Evolutionary conservation across 2,888 invertebrate species (phyloP).

Genomic region (Trimorus sp.): DNA sequence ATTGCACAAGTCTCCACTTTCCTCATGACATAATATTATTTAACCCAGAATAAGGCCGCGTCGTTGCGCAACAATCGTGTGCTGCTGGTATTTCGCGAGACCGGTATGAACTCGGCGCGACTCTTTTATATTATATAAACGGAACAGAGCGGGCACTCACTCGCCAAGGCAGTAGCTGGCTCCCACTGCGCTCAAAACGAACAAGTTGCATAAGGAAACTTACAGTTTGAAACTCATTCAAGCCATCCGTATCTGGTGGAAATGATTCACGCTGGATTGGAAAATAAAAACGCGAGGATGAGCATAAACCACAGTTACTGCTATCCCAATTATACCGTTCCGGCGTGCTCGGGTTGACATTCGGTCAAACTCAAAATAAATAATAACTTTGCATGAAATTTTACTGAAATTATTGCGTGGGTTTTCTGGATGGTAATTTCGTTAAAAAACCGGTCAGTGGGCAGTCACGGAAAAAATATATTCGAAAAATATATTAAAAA

Average conservation of each 20-base stretch:
- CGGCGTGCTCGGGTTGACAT: too few species aligned
- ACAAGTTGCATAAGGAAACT: conserved; percentile 62
- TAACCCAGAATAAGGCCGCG: conserved; percentile 78
- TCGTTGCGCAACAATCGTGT: conserved; percentile 73
- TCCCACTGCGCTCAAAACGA: conserved; percentile 63
- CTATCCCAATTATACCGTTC: too few species aligned
- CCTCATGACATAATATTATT: conserved; percentile 80
- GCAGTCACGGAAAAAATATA: too few species aligned
- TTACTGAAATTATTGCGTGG: too few species aligned
- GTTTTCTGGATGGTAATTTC: too few species aligned
- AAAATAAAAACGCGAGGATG: conserved; percentile 14
- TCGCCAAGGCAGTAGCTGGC: conserved; percentile 55
- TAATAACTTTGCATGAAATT: too few species aligned
- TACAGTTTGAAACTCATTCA: conserved; percentile 48
- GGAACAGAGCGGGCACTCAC: conserved; percentile 62
- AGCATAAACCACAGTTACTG: background rate
- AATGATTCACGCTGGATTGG: conserved; percentile 37
- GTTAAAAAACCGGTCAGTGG: too few species aligned
- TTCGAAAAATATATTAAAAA: too few species aligned
- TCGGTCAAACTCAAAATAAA: too few species aligned
- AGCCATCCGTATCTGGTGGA: conserved; percentile 48
- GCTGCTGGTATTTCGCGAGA: conserved; percentile 75
- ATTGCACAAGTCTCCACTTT: conserved; percentile 76
- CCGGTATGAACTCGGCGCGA: conserved; percentile 70
- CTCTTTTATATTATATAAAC: conserved; percentile 75